Percentiles rank a stretch among this genome's conserved stretches.
These are phyloP conservation scores for Meghimatium bilineatum DNA, from an alignment of 2,888 invertebrate species.

Conservation along the genomic window DNA sequence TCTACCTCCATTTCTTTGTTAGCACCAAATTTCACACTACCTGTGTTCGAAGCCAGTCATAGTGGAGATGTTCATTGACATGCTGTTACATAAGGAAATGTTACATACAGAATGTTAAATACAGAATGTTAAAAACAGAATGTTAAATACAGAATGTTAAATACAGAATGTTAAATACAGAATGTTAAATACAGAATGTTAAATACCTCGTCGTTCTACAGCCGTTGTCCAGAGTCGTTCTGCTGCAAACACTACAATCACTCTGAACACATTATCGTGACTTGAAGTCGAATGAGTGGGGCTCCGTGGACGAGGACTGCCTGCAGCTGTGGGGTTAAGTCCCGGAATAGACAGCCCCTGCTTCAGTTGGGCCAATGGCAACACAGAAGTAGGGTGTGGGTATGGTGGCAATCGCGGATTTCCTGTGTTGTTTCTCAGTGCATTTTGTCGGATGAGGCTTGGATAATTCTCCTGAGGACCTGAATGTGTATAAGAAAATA, in stretches of 20 bases:
- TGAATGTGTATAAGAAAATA: slow-evolving; percentile 34
- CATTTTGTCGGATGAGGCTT: slow-evolving; percentile 70
- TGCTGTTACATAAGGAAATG: no score
- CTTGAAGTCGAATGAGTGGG: slow-evolving; percentile 80
- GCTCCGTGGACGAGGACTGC: slow-evolving; percentile 51
- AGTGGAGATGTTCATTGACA: no score
- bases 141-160: no score
- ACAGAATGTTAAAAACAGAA: no score
- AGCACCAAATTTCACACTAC: no score
- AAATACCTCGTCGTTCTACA: slow-evolving; percentile 65
- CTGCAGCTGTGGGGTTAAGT: slow-evolving; percentile 53
- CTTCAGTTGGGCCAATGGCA: slow-evolving; percentile 91
- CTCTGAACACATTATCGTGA: slow-evolving; percentile 83
- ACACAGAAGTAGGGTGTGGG: slow-evolving; percentile 88
- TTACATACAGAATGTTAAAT: no score
- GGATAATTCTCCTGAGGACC: slow-evolving; percentile 69
- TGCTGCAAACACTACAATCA: slow-evolving; percentile 88
- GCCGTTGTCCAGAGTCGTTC: slow-evolving; percentile 64
- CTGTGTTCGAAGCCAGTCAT: no score
- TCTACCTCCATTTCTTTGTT: no score
- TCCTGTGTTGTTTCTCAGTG: slow-evolving; percentile 75
- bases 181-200: no score
- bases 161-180: no score
- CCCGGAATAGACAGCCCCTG: slow-evolving; percentile 74
- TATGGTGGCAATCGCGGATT: slow-evolving; percentile 95